Base-by-base conservation (phyloP, 2,888 invertebrate species). In the Hololepta plana region DNA sequence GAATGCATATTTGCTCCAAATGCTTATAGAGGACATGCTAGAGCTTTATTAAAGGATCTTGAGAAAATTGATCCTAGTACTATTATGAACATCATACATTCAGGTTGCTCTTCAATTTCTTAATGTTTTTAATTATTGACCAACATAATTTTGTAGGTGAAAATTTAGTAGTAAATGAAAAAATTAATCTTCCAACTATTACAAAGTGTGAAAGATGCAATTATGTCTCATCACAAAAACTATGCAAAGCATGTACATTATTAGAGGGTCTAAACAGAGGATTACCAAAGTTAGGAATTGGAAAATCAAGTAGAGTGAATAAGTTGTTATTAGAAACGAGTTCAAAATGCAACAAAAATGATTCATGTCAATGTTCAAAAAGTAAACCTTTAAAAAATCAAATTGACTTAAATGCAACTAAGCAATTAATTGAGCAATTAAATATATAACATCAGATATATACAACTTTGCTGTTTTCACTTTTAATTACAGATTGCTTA, bases 1-100 rank as follows among this genome's bases (percentile, higher is more conserved):
- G 98, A 99, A 55, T 98, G 98, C 58, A 75, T 91, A 24, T 98
- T 95, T 60, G 88, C 96, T 2, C 98, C 98, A 1, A 91, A 98
- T 59, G 95, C 98, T 0, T 95, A 95, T 51, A 67, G 93, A 44
- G 91, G 91, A 0, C 77, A 91, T 52, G 90, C 88, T 0, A 59
- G 95, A 40, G 71, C 82, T 1, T 72, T 82, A 41, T 65, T 98
- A 1, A 96, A 98, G 52, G 90, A 96, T 55, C 60, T 98, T 45
- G 98, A 98, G 52, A 84, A 84, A 54, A 72, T 95, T 28, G 68
- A 90, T 35, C 85, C 98, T 1, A 70, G 81, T 7, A 72, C 81
- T 20, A 93, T 95, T 29, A 80, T 95, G 63, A 88, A 90, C 46
- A 85, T 90, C 25, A 84, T 90, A 37, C 79, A 87, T 51, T 88